Evolutionary conservation across 1,140 invertebrate genomes (phyloP).

Genomic region (Vanessa tameamea): DNA sequence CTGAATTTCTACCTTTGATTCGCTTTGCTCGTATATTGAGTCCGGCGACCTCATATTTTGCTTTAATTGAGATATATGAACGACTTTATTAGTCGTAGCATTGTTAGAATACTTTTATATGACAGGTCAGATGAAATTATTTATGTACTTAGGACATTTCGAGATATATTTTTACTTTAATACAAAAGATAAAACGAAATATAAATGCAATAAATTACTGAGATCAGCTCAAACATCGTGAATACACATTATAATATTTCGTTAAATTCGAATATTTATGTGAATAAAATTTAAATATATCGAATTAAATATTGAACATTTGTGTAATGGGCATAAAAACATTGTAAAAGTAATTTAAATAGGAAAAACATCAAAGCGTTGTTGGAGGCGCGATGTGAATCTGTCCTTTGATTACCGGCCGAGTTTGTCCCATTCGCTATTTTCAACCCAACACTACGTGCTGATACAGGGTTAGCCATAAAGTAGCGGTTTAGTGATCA

Average conservation of each 20-base stretch:
- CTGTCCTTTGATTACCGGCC: constrained; percentile 65
- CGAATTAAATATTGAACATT: too few relatives aligned
- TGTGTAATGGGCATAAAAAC: constrained; percentile 2
- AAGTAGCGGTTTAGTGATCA: not conserved
- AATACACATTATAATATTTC: too few relatives aligned
- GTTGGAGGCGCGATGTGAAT: constrained; percentile 62
- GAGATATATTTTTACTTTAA: not conserved
- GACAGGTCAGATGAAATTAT: constrained; percentile 1
- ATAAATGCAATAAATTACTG: too few relatives aligned
- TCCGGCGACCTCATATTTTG: constrained; percentile 28
- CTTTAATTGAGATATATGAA: constrained; percentile 31
- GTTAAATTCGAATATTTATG: too few relatives aligned
- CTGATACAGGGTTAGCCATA: constrained; percentile 31
- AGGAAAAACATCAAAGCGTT: constrained; percentile 62
- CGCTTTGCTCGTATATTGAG: constrained; percentile 39
- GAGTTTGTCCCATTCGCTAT: constrained; percentile 57
- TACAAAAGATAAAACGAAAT: constrained; percentile 3
- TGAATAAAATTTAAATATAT: too few relatives aligned
- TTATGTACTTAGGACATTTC: not conserved
- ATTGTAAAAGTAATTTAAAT: constrained; percentile 42
- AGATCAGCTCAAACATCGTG: too few relatives aligned
- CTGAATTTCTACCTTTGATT: constrained; percentile 37
- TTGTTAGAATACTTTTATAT: constrained; percentile 13
- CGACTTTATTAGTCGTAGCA: constrained; percentile 8
- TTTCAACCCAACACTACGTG: constrained; percentile 47